Percentiles rank a stretch among this genome's conserved stretches.
phyloP scores from a whole-genome alignment of 2,113 vertebrate species.

The Phycodurus eques region DNA sequence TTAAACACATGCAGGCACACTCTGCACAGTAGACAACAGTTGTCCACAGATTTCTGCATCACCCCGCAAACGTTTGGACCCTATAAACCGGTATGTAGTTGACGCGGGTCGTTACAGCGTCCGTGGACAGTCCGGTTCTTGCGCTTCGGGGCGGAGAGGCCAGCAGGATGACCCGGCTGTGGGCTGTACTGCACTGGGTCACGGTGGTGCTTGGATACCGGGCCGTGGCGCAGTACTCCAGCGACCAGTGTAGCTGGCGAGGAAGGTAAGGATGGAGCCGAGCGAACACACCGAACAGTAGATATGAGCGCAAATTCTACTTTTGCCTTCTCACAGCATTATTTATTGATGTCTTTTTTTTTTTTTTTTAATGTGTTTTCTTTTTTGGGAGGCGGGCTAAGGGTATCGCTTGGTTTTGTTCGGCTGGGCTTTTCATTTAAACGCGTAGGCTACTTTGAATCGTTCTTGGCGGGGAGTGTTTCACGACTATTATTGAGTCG shows the following conservation, averaged over 20 bases:
- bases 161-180: constrained; percentile 41
- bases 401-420: neutral
- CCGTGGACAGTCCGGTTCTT: neutral
- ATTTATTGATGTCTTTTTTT: neutral
- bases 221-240: constrained; percentile 83
- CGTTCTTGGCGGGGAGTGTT: neutral
- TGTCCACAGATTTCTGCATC: neutral
- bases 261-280: constrained; percentile 79
- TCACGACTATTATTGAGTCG: neutral
- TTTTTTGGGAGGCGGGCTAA: neutral
- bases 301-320: neutral
- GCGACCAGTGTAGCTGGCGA: constrained; percentile 91
- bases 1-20: constrained; percentile 18
- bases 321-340: neutral
- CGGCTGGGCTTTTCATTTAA: neutral
- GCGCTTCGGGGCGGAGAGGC: neutral
- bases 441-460: neutral
- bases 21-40: neutral
- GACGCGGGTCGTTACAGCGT: neutral
- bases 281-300: neutral
- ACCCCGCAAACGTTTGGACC: neutral
- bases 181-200: constrained; percentile 53
- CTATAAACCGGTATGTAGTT: constrained; percentile 44
- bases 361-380: neutral
- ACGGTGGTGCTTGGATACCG: constrained; percentile 69